Percentiles rank a stretch among this genome's conserved stretches.
These are phyloP conservation scores for Sylvia borin DNA, from an alignment of 2,797 vertebrate genomes.

Conservation along the genomic window DNA sequence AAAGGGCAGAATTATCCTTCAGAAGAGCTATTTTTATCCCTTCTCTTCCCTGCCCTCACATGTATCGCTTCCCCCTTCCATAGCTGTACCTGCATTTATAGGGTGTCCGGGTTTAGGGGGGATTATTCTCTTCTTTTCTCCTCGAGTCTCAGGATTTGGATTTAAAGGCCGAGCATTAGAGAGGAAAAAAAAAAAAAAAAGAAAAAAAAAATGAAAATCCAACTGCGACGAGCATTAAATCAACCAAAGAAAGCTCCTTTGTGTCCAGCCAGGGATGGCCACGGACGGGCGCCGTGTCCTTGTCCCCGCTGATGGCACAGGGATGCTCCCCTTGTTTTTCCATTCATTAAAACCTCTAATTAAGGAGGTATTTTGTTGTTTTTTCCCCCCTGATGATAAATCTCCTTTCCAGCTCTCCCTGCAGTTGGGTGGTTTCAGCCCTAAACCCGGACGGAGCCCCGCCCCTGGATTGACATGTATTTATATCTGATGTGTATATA, in stretches of 20 bases:
- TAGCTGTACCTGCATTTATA: constrained; percentile 48
- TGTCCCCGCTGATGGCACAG: neutral
- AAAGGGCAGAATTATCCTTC: neutral
- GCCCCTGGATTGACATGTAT: constrained; percentile 15
- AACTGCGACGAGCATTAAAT: neutral
- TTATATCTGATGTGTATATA: constrained; percentile 65
- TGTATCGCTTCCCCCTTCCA: neutral
- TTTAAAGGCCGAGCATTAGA: neutral
- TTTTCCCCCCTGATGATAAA: neutral
- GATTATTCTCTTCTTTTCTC: neutral
- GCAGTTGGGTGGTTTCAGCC: neutral
- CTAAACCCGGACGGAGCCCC: constrained; percentile 3
- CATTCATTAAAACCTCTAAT: neutral
- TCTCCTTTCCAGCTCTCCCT: neutral
- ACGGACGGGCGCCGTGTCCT: neutral
- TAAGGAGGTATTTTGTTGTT: neutral
- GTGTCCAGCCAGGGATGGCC: neutral
- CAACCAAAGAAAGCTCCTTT: constrained; percentile 13
- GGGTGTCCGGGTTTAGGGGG: constrained; percentile 44
- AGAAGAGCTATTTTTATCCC: neutral
- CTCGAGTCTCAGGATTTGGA: constrained; percentile 18
- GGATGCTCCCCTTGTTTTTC: neutral
- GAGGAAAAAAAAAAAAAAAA: neutral
- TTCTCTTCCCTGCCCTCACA: neutral
- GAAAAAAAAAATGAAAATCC: neutral